Percentiles rank a stretch among this genome's conserved stretches.
Evolutionary conservation across 2,888 invertebrate species (phyloP).

Genomic region (Ophion costatus): DNA sequence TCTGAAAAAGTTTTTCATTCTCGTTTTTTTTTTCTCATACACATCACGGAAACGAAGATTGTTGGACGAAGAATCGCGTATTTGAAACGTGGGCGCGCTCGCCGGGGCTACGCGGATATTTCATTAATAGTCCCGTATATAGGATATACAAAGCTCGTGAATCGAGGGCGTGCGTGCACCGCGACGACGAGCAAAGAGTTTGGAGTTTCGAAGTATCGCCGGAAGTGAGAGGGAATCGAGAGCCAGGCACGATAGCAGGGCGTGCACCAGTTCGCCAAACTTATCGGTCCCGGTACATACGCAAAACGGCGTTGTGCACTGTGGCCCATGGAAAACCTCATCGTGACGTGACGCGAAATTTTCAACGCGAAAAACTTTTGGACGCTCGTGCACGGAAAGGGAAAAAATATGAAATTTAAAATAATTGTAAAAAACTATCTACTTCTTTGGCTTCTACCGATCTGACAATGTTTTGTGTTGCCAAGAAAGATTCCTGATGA

Average conservation of each 20-base stretch:
- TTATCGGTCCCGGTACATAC: slow-evolving; percentile 38
- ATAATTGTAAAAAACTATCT: too few relatives aligned
- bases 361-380: slow-evolving; percentile 7
- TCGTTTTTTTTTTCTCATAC: slow-evolving; percentile 1
- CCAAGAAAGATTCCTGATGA: too few relatives aligned
- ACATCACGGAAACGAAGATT: not conserved
- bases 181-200: slow-evolving; percentile 62
- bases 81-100: not conserved
- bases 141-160: slow-evolving; percentile 32
- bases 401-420: not conserved
- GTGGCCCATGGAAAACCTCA: slow-evolving; percentile 35
- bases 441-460: too few relatives aligned
- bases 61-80: slow-evolving; percentile 11
- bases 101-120: slow-evolving; percentile 6
- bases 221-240: slow-evolving; percentile 76
- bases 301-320: slow-evolving; percentile 55
- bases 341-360: slow-evolving; percentile 45
- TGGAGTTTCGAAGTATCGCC: slow-evolving; percentile 76
- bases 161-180: slow-evolving; percentile 64
- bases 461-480: too few relatives aligned
- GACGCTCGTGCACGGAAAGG: not conserved
- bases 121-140: slow-evolving; percentile 1
- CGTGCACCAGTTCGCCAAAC: slow-evolving; percentile 68
- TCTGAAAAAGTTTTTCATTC: slow-evolving; percentile 85
- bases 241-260: slow-evolving; percentile 74